A percentile compares a stretch with the other conserved stretches of the same genome.
Evolutionary conservation across 2,113 vertebrate species (phyloP).

Genomic region (Noturus placidus): DNA sequence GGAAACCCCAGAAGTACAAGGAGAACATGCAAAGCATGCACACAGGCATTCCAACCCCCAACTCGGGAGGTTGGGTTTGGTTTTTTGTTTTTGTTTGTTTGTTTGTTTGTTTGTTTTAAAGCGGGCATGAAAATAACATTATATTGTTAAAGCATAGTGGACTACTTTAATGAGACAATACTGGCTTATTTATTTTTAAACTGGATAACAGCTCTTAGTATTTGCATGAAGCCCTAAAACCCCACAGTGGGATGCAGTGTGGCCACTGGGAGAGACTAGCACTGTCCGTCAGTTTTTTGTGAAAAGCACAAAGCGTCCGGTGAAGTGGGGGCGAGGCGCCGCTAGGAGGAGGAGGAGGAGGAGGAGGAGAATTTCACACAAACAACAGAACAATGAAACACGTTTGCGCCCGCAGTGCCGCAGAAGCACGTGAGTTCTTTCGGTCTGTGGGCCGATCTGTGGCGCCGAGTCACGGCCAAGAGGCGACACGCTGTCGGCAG

Average conservation of each 20-base stretch:
- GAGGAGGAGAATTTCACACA: slow-evolving; percentile 51
- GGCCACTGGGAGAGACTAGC: slow-evolving; percentile 27
- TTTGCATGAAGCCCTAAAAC: not conserved
- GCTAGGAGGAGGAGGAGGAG: slow-evolving; percentile 43
- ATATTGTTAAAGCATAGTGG: not conserved
- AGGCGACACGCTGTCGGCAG: slow-evolving; percentile 43
- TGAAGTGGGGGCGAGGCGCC: slow-evolving; percentile 23
- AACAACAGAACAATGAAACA: slow-evolving; percentile 55
- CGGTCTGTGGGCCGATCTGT: slow-evolving; percentile 52
- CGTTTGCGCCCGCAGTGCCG: slow-evolving; percentile 37
- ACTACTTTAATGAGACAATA: not conserved
- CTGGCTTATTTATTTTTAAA: not conserved
- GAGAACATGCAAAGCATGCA: no score
- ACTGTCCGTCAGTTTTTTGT: not conserved
- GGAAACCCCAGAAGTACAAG: no score
- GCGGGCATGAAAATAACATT: not conserved
- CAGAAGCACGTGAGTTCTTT: slow-evolving; percentile 40
- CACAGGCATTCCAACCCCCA: no score
- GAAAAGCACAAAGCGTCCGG: slow-evolving; percentile 23
- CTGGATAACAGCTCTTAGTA: not conserved
- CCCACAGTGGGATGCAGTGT: not conserved
- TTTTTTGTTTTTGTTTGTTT: no score
- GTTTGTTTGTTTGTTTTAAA: no score
- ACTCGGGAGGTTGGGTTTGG: no score
- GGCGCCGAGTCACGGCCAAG: slow-evolving; percentile 40